Conservation (phyloP, 2,888 invertebrate genomes). For the Diaphora mendica region DNA sequence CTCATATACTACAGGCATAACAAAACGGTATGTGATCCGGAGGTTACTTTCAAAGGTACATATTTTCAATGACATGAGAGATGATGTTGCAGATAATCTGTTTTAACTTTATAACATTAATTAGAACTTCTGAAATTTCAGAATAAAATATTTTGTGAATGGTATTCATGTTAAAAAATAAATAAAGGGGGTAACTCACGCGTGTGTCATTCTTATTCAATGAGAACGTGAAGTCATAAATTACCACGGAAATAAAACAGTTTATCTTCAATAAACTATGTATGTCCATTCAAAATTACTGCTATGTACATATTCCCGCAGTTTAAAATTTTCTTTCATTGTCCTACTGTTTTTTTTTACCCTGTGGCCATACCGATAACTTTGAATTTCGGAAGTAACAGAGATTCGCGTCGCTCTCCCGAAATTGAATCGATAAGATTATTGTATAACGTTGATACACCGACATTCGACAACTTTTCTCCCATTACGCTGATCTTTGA, state of each 20-base stretch:
- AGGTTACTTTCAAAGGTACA: neutral
- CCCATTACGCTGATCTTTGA: conserved; percentile 50
- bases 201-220: too few relatives aligned
- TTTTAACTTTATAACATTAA: too few relatives aligned
- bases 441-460: conserved; percentile 52
- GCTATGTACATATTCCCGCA: too few relatives aligned
- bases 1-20: neutral
- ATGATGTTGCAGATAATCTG: neutral
- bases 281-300: neutral
- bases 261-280: neutral
- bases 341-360: conserved; percentile 4
- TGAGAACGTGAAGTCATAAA: neutral
- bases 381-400: conserved; percentile 55
- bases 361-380: conserved; percentile 36
- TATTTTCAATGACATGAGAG: neutral
- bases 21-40: neutral
- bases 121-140: too few relatives aligned
- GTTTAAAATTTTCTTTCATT: neutral
- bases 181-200: too few relatives aligned
- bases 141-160: neutral
- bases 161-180: neutral
- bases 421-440: conserved; percentile 57
- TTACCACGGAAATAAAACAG: neutral
- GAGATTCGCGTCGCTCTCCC: conserved; percentile 42
- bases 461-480: conserved; percentile 32